Base-by-base conservation (phyloP, 2,888 invertebrate genomes). In the Eupithecia centaureata region DNA sequence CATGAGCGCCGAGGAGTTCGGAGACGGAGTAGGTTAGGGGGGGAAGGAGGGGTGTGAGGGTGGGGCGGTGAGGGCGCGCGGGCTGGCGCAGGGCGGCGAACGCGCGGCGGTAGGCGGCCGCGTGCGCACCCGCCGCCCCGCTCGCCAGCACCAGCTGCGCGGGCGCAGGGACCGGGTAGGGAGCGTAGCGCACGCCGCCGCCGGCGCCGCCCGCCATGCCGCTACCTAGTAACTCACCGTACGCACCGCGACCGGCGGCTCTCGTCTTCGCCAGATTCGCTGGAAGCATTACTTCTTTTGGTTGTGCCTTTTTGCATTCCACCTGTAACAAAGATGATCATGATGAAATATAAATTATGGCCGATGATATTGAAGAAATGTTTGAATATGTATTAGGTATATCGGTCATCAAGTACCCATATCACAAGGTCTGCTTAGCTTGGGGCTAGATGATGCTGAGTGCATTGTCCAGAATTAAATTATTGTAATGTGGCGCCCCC, bases 281-380 rank as follows among this genome's bases (percentile, higher is more conserved):
- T 85, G 99, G 99, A 88, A 99, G 96, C 99, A 99, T 99, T 85
- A 99, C 99, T 95, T 99, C 99, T 95, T 99, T 99, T 77, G 99
- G 99, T 94, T 99, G 99, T 87, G 99, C 99, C 94, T 99, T 99
- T 96, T 99, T 99, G 95, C 99, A 99, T 95, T 99, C 99, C 94
- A 99, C 99, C 99, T 99, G 95, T 52, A 92, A 92, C 86, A 88
- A 90, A 54, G 57, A 57, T 33, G 5, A 12, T 12, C 5, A 38
- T 38, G 1, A 8, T 10, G 32, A 32, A 32, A 1, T 8, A 32
- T 8, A 32, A 32, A n/a, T n/a, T n/a, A n/a, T n/a, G n/a, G n/a
- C n/a, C n/a, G n/a, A n/a, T n/a, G n/a, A n/a, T n/a, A n/a, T n/a
- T n/a, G n/a, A n/a, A n/a, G n/a, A n/a, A n/a, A n/a, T n/a, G n/a